Percentiles rank a stretch among this genome's conserved stretches.
These are phyloP conservation scores for Troides aeacus DNA, from an alignment of 2,888 invertebrate genomes.

Conservation along the genomic window DNA sequence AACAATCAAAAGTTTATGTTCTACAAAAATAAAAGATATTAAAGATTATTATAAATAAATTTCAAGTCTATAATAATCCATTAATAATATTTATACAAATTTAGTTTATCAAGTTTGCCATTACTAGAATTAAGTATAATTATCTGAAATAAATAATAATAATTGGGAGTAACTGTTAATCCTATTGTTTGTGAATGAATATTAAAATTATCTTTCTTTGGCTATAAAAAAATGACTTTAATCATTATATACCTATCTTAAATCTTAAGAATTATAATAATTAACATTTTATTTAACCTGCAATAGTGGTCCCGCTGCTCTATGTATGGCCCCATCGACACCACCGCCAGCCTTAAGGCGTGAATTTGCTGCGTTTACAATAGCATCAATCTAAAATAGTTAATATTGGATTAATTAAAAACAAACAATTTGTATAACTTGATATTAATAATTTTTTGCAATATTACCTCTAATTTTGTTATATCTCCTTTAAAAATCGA, in stretches of 20 bases:
- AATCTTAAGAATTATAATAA: neutral
- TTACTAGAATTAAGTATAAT: too few species aligned
- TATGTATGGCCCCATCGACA: slow-evolving; percentile 94
- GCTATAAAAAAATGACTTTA: too few species aligned
- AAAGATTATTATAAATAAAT: neutral
- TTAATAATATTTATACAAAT: neutral
- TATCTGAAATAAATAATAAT: neutral
- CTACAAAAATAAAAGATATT: neutral
- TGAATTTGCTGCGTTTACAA: slow-evolving; percentile 94
- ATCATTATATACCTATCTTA: too few species aligned
- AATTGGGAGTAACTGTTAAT: too few species aligned
- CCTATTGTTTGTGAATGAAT: too few species aligned
- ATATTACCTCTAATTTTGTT: slow-evolving; percentile 84
- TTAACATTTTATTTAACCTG: slow-evolving; percentile 49
- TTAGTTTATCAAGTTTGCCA: neutral
- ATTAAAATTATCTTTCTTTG: too few species aligned
- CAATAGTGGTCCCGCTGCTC: slow-evolving; percentile 85
- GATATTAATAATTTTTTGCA: neutral
- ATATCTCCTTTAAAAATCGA: slow-evolving; percentile 90
- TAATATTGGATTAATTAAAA: slow-evolving; percentile 1
- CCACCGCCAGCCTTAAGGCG: slow-evolving; percentile 89
- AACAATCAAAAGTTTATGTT: neutral
- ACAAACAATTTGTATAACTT: neutral
- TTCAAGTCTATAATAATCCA: neutral
- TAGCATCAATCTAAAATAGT: slow-evolving; percentile 84